Base-by-base conservation (phyloP, 2,797 vertebrate genomes). In the Dicrostonyx torquatus region DNA sequence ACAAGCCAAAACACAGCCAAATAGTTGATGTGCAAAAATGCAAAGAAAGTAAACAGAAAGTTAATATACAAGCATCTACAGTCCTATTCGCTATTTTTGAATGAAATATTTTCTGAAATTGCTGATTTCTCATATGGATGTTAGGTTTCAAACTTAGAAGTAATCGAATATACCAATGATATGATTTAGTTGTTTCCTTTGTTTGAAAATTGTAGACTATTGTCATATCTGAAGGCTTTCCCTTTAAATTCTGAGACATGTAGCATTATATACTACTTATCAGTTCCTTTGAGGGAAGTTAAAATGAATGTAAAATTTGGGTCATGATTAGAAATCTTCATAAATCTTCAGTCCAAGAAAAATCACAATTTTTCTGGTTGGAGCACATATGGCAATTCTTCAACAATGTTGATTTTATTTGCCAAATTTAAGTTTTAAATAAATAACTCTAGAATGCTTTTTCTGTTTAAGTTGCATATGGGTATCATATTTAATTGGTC, bases 341-440 rank as follows among this genome's bases (percentile, higher is more conserved):
- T 85, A 92, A 96, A 94, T 92, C 45, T 91, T 6, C 53, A 94
- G 53, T 91, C 37, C 8, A 82, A 79, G 66, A 96, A 96, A n/a
- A 92, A 96, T 93, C 58, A 50, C 4, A 87, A 8, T 77, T 89
- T 90, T 75, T 48, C 29, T 93, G 62, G 17, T 45, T 91, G 89
- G 18, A 95, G 22, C 13, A 94, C 78, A 96, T 50, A 93, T 77
- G 80, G 34, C 29, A 75, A 15, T 90, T 94, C 43, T 73, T 10
- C 37, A 93, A 58, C 6, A 96, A 70, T 72, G 70, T 87, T 84
- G 37, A 87, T 82, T 93, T 60, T 92, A 72, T 79, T 87, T 34
- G n/a, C 78, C 14, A 85, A 58, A 87, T 95, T 94, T 86, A 80
- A 89, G 62, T 87, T 93, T 4, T 76, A 31, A 93, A 77, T 20